A percentile compares a stretch with the other conserved stretches of the same genome.
Conservation (phyloP, 23 tunicate species). For the Styela clava region DNA sequence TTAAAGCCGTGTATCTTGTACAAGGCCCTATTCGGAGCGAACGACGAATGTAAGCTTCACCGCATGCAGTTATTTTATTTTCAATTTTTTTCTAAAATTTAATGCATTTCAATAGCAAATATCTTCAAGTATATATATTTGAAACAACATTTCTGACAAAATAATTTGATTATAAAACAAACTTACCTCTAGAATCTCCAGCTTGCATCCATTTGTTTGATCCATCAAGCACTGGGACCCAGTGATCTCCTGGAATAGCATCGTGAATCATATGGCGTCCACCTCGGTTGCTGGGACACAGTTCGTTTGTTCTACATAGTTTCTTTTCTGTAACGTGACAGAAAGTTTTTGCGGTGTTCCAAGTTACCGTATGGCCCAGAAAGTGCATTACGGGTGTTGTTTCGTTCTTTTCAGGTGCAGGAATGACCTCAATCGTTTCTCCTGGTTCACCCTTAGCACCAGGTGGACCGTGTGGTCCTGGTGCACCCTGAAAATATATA, state of each 20-base stretch:
- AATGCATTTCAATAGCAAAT: too few species aligned
- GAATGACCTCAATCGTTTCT: not conserved
- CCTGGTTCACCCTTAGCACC: not conserved
- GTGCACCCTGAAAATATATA: not conserved
- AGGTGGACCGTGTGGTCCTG: not conserved
- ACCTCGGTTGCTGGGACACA: not conserved
- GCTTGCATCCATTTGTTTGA: constrained; percentile 18
- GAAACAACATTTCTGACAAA: too few species aligned
- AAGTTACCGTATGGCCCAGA: constrained; percentile 8
- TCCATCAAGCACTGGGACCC: constrained; percentile 15
- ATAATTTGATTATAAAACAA: too few species aligned
- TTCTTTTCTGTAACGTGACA: not conserved
- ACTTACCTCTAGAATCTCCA: constrained; percentile 9
- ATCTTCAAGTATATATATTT: too few species aligned
- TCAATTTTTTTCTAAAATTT: too few species aligned
- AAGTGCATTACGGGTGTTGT: not conserved
- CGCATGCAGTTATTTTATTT: too few species aligned
- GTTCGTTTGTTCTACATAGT: not conserved
- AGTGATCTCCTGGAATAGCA: constrained; percentile 23
- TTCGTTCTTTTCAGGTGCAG: not conserved
- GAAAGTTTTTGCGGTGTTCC: constrained; percentile 19
- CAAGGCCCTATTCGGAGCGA: too few species aligned
- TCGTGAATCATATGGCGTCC: not conserved
- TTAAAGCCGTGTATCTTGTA: too few species aligned
- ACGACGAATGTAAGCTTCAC: too few species aligned